Base-by-base conservation (phyloP, 2,888 invertebrate species). In the Orthosia incerta region DNA sequence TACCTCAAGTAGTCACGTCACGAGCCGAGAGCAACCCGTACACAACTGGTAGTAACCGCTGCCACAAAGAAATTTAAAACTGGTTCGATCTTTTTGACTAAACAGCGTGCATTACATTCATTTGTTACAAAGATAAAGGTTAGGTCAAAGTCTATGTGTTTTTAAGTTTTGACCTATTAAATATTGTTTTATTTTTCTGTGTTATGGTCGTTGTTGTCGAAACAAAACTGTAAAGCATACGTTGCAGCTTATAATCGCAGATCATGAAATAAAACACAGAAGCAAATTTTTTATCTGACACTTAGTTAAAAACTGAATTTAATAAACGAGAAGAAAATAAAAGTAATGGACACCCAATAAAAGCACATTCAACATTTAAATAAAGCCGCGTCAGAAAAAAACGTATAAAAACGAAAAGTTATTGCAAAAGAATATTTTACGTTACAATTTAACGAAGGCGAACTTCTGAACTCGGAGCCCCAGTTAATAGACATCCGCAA, bases 401-500 rank as follows among this genome's bases (percentile, higher is more conserved):
- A 3, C 9, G 23, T 73, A 79, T 67, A 60, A 79, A 79, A 82
- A 71, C 63, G 15, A 55, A 67, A 60, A 74, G 12, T 23, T 68
- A 75, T 69, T 62, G 51, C 64, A 50, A 51, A 71, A 69, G 26
- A 71, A 68, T 79, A 73, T 72, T 78, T 79, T 60, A 76, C 71
- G 62, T 51, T 64, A 71, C 56, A 67, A 20, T 81, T 77, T 72
- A 64, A 57, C 23, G 78, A 83, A 83, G 84, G 84, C 74, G 74
- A 84, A 74, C 78, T 73, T 80, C 77, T 83, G 84, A 80, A 76
- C 78, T 83, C 74, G 39, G 31, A 83, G 71, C 74, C 76, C 71
- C 72, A 76, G 80, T 74, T 80, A 85, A 78, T 85, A 85, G 83
- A 84, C 71, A 83, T 78, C 74, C 50, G 39, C 56, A 71, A 74